Evolutionary conservation across 1,140 invertebrate species (phyloP).

Genomic region (Euglossa dilemma): DNA sequence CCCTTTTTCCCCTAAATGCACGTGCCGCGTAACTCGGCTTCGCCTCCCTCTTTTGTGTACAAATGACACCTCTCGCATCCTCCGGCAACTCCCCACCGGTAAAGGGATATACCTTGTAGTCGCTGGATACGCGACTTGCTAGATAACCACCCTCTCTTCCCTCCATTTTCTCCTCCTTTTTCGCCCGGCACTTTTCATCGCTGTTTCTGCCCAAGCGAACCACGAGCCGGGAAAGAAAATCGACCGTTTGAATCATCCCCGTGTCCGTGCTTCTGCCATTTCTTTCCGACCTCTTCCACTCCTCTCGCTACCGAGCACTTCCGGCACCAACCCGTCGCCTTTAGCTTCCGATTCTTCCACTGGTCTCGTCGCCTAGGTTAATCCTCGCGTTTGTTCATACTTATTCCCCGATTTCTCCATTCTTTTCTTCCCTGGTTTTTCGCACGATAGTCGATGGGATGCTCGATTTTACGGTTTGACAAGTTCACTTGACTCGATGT

Average conservation of each 20-base stretch:
- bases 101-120: constrained; percentile 58
- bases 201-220: not conserved
- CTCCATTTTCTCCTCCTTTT: not conserved
- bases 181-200: constrained; percentile 27
- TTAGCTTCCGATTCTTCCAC: too few relatives aligned
- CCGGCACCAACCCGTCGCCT: too few relatives aligned
- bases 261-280: constrained; percentile 8
- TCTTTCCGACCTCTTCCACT: constrained; percentile 2
- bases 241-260: constrained; percentile 38
- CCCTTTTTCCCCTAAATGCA: constrained; percentile 11
- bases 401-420: too few relatives aligned
- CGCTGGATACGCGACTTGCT: constrained; percentile 47
- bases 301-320: too few relatives aligned
- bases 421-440: too few relatives aligned
- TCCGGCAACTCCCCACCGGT: constrained; percentile 31
- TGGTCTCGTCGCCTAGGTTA: too few relatives aligned
- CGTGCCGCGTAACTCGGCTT: constrained; percentile 31
- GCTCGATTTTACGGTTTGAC: too few relatives aligned
- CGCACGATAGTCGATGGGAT: too few relatives aligned
- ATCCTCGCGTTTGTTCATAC: too few relatives aligned
- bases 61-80: constrained; percentile 46
- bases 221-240: constrained; percentile 36
- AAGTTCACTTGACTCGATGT: too few relatives aligned
- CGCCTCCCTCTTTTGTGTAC: constrained; percentile 48
- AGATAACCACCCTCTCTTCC: constrained; percentile 37